Conservation (phyloP, 2,113 vertebrate species). For the Dryoscopus gambensis region DNA sequence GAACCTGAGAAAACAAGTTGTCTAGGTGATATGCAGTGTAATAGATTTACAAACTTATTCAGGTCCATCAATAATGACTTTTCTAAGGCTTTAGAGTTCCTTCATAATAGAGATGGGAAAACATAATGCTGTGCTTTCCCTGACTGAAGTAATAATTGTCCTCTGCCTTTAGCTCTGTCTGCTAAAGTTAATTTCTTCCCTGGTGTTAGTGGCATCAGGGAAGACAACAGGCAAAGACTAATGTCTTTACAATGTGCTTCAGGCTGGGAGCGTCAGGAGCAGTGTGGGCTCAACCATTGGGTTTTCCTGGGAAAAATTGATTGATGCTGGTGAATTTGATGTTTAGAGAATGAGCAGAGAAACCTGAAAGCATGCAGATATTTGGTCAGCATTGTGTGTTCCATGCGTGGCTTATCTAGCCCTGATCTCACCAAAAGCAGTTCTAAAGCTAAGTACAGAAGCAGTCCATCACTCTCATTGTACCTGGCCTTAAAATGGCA, state of each 20-base stretch:
- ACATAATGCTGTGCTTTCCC: not conserved
- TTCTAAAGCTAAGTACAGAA: not conserved
- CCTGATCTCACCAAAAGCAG: not conserved
- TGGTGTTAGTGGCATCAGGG: not conserved
- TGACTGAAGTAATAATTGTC: not conserved
- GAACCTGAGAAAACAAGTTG: not conserved
- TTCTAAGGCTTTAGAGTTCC: not conserved
- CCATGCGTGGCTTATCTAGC: not conserved
- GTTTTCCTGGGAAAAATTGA: not conserved
- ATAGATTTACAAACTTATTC: not conserved
- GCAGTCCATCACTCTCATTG: not conserved
- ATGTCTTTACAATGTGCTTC: not conserved
- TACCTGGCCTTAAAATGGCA: not conserved
- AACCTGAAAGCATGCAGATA: not conserved
- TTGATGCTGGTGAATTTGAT: not conserved
- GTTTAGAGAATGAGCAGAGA: not conserved
- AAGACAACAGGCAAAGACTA: not conserved
- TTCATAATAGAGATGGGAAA: not conserved
- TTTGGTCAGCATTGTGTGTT: not conserved
- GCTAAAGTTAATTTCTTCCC: not conserved
- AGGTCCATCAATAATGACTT: not conserved
- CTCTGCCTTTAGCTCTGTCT: not conserved
- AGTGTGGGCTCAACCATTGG: not conserved
- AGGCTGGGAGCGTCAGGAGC: not conserved
- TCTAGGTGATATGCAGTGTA: not conserved